Percentiles rank a stretch among this genome's conserved stretches.
phyloP scores from a whole-genome alignment of 2,113 vertebrate genomes.

The Anseranas semipalmata region DNA sequence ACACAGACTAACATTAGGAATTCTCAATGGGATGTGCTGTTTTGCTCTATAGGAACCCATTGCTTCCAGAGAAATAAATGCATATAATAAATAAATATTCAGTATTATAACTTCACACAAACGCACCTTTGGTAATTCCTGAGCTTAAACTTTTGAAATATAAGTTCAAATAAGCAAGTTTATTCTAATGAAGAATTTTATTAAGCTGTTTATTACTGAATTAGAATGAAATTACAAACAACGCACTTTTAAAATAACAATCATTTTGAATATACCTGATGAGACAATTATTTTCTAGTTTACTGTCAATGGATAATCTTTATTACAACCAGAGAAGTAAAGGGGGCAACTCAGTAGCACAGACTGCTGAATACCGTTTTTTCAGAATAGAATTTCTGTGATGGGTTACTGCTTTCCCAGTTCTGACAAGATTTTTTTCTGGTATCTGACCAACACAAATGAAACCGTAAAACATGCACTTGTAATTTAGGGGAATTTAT shows the following conservation, averaged over 20 bases:
- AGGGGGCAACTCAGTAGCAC: not conserved
- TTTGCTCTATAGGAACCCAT: not conserved
- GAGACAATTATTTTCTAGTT: not conserved
- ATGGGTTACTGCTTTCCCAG: not conserved
- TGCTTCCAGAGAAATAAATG: not conserved
- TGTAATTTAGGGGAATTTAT: conserved; percentile 11
- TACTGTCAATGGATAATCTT: not conserved
- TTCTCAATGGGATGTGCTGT: not conserved
- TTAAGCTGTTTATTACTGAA: not conserved
- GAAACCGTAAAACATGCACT: not conserved
- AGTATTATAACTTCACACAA: not conserved
- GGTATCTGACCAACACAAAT: not conserved
- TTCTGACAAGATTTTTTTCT: not conserved
- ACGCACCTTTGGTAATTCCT: not conserved
- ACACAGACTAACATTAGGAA: not conserved
- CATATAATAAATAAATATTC: not conserved
- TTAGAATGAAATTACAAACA: not conserved
- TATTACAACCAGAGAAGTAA: not conserved
- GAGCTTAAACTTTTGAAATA: not conserved
- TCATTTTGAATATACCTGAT: not conserved
- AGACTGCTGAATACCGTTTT: not conserved
- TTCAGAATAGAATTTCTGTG: not conserved
- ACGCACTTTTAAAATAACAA: not conserved
- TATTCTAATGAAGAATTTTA: not conserved
- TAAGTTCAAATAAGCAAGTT: not conserved